Percentiles rank a stretch among this genome's conserved stretches.
These are phyloP conservation scores for Parus major DNA, from an alignment of 2,113 vertebrate species.

Conservation along the genomic window DNA sequence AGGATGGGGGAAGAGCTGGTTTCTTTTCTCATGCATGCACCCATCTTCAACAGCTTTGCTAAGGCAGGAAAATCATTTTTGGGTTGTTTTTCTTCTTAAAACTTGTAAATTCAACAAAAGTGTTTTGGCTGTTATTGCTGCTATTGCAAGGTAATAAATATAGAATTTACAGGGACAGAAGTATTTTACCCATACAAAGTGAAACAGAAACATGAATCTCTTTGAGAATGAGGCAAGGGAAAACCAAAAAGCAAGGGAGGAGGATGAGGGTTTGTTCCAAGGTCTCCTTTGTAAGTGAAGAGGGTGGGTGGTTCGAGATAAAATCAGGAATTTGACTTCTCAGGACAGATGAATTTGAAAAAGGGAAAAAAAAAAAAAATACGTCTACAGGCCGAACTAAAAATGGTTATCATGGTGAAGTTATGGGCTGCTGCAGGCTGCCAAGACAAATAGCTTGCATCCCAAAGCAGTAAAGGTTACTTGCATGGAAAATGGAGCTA, in stretches of 20 bases:
- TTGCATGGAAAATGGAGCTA: slow-evolving; percentile 48
- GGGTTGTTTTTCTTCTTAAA: neutral
- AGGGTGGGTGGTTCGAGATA: slow-evolving; percentile 36
- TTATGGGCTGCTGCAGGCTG: slow-evolving; percentile 38
- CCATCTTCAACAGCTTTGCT: neutral
- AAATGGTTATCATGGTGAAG: slow-evolving; percentile 59
- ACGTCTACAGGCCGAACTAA: slow-evolving; percentile 39
- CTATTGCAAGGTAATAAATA: neutral
- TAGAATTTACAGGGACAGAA: neutral
- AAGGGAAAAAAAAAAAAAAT: neutral
- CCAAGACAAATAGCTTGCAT: slow-evolving; percentile 64
- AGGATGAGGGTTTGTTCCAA: neutral
- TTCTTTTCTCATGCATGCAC: neutral
- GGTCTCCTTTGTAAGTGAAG: neutral
- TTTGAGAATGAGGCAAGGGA: neutral
- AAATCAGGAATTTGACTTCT: slow-evolving; percentile 58
- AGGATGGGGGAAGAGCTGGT: neutral
- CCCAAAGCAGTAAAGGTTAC: slow-evolving; percentile 66
- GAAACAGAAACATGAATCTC: neutral
- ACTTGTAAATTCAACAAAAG: neutral
- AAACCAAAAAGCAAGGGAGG: neutral
- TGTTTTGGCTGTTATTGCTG: neutral
- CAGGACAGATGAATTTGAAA: slow-evolving; percentile 31
- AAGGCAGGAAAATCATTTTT: neutral
- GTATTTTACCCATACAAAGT: neutral